These are phyloP conservation scores for Ellobius talpinus DNA, from an alignment of 2,113 vertebrate species.

Conservation along the genomic window DNA sequence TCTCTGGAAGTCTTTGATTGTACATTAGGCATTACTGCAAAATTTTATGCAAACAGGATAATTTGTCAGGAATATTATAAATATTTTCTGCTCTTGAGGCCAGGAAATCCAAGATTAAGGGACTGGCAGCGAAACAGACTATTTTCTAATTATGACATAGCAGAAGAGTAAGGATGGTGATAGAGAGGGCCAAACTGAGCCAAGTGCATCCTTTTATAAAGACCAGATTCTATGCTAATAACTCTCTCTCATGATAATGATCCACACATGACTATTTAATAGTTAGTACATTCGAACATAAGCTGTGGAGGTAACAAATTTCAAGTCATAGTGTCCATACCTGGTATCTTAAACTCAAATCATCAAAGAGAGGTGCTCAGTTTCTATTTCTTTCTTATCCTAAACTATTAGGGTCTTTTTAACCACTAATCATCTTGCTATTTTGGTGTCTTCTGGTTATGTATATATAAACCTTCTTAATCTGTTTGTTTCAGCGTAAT, in stretches of 20 bases:
- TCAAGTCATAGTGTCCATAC: background rate
- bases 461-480: background rate
- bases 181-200: fast-evolving
- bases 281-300: background rate
- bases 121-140: background rate
- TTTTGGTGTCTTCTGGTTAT: background rate
- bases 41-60: background rate
- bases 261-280: background rate
- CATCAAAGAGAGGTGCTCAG: too few relatives aligned
- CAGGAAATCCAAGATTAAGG: background rate
- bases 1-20: background rate
- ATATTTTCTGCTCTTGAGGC: background rate
- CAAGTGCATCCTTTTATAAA: background rate
- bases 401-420: too few relatives aligned
- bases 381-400: too few relatives aligned
- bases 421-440: background rate
- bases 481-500: background rate
- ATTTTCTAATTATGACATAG: background rate
- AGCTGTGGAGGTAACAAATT: background rate
- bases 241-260: background rate
- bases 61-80: background rate
- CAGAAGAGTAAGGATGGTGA: too few relatives aligned
- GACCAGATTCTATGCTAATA: too few relatives aligned
- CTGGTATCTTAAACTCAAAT: background rate
- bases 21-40: background rate